Base-by-base conservation (phyloP, 92 coral and sea anemone genomes). In the Porites divaricata region DNA sequence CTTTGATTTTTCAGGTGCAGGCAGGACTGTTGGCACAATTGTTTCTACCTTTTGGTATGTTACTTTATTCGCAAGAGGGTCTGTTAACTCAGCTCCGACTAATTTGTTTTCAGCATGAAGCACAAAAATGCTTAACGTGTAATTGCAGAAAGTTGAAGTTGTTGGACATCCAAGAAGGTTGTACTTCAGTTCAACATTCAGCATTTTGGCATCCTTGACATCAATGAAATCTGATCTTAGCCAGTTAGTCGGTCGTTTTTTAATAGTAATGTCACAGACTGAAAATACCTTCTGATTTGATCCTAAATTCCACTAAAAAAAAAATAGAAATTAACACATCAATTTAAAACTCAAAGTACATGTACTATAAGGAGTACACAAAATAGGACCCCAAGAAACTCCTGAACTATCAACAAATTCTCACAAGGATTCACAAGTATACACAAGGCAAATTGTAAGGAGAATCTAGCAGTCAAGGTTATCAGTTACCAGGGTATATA, bases 151-250 rank as follows among this genome's bases (percentile, higher is more conserved):
- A 13, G 19, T 9, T 1, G 54, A 0, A 9, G 17, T 1, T 2
- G 9, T 58, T 19, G 64, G 84, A 35, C 98, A 94, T 24, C 54
- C 80, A n/a, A 70, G 68, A 2, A 94, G 58, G 26, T 65, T 66
- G 66, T 89, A 94, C 13, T n/a, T 2, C 14, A 94, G 19, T 4
- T 58, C 67, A 35, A 94, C 87, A 20, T 89, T 82, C 52, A 94
- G 75, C 41, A 81, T 83, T 48, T 84, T 89, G 1, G 98, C 98
- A 73, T 87, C 89, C 15, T 61, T 79, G 54, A 83, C 56, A 21
- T 76, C 26, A 59, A 92, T 92, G 74, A 79, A 94, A 74, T 81
- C 89, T 9, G 93, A 86, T 6, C 80, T 75, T 63, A 94, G 64
- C 98, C 98, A 94, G 80, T 87, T 90, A 0, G 63, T 70, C 8